Evolutionary conservation across 2,113 vertebrate species (phyloP).

Genomic region (Eulacestoma nigropectus): DNA sequence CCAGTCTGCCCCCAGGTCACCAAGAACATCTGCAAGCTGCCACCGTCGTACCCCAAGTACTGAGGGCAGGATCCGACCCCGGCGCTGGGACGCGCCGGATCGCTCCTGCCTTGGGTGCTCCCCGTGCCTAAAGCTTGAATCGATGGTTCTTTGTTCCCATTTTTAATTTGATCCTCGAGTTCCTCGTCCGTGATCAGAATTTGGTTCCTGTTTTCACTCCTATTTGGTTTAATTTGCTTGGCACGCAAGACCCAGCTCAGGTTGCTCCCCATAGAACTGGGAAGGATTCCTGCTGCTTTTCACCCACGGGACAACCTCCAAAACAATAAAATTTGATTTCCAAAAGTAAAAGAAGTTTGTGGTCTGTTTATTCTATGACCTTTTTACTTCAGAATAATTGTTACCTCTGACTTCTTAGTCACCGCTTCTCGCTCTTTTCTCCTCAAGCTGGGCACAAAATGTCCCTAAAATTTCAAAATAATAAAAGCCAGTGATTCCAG

Average conservation of each 20-base stretch:
- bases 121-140: fast-evolving
- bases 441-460: not conserved
- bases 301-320: fast-evolving
- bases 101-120: fast-evolving
- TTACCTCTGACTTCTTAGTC: not conserved
- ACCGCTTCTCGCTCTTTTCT: not conserved
- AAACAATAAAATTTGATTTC: conserved; percentile 32
- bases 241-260: not conserved
- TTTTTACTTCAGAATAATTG: not conserved
- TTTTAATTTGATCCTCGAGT: fast-evolving
- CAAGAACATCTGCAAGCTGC: conserved; percentile 24
- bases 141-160: fast-evolving
- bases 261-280: not conserved
- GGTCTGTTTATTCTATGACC: not conserved
- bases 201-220: not conserved
- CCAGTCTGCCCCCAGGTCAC: not conserved
- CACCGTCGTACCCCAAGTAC: not conserved
- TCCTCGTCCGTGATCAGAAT: not conserved
- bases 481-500: not conserved
- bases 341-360: not conserved
- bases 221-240: not conserved
- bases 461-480: not conserved
- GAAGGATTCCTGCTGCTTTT: not conserved
- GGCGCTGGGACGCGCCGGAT: fast-evolving
- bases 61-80: fast-evolving